Base-by-base conservation (phyloP, 2,888 invertebrate genomes). In the Leucoptera coffeella region DNA sequence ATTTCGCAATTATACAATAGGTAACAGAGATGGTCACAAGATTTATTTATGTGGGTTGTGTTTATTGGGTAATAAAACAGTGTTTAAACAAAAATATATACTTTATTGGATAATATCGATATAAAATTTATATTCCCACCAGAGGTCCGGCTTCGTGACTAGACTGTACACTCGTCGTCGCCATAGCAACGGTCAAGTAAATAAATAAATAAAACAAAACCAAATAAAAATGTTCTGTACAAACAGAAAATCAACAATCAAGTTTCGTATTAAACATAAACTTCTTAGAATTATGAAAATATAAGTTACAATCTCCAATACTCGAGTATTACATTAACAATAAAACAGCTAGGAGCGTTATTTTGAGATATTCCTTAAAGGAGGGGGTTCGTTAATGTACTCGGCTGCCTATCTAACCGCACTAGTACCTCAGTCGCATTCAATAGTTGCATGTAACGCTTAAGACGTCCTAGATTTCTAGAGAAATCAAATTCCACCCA, bases 271-370 rank as follows among this genome's bases (percentile, higher is more conserved):
- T 59, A 57, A 53, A 42, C 38, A 58, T 64, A 60, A 65, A 69
- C 62, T 67, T 69, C 67, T 46, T 47, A 45, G 60, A 56, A 31
- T 13, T 29, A 29, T 22, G 23, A 20, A 28, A 57, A 58, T 52
- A 61, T 59, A 59, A 56, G 59, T 60, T 56, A 58, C 54, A n/a
- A 56, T 51, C 38, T 49, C 69, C 67, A 69, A 69, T 69, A 69
- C 67, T 67, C 67, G 67, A 67, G 67, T 65, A 69, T 67, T 67
- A 65, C 64, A 64, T 65, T 61, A 60, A 58, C 56, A 57, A 26
- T 30, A 25, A 57, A 58, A 62, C 61, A 55, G 53, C 53, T 47
- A 45, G 52, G 57, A 57, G 53, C 45, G 47, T 56, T 52, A 56
- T 53, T 42, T 47, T 26, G 26, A 44, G 55, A 51, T 55, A 50